Base-by-base conservation (phyloP, 2,888 invertebrate species). In the Deroplatys truncata region DNA sequence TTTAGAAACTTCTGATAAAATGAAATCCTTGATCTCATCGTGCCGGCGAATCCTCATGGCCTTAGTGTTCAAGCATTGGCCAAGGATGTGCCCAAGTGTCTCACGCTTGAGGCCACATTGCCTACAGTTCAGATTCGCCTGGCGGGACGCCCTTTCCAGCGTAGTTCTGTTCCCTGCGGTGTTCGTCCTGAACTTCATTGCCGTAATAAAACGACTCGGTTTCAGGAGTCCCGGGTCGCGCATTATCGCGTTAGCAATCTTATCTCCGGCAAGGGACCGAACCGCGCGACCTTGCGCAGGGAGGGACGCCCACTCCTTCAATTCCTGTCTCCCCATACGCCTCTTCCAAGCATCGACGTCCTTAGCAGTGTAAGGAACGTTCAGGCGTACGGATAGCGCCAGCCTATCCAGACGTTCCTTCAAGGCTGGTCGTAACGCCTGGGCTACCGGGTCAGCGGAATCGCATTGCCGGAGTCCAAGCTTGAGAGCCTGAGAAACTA, bases 61-160 rank as follows among this genome's bases (percentile, higher is more conserved):
- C 86, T 90, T 90, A 8, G 84, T 88, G 16, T 49, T 5, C 20
- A 29, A 7, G 28, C 90, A 90, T 15, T 82, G 43, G 9, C 92
- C 92, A 20, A 92, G 89, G 10, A 92, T 91, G 89, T 92, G 92
- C 0, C 91, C 92, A 82, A 92, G 92, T 29, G 92, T 93, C 91
- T 93, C 93, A 4, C 89, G 88, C 89, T 90, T 90, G 82, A 35
- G 25, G 3, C 88, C 43, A 88, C 92, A 93, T 86, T 91, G 91
- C 10, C 93, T 87, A 90, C 93, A 93, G 25, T 29, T 43, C 28
- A 90, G n/a, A 20, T 84, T 84, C 31, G 0, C 20, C 84, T 88
- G 56, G 20, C 43, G 49, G 85, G 16, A 29, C 87, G 82, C 82
- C 1, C 82, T 28, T 16, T 28, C 0, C 4, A 88, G 83, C 0